phyloP scores from a whole-genome alignment of 2,113 vertebrate species.

The Phyllostomus discolor region DNA sequence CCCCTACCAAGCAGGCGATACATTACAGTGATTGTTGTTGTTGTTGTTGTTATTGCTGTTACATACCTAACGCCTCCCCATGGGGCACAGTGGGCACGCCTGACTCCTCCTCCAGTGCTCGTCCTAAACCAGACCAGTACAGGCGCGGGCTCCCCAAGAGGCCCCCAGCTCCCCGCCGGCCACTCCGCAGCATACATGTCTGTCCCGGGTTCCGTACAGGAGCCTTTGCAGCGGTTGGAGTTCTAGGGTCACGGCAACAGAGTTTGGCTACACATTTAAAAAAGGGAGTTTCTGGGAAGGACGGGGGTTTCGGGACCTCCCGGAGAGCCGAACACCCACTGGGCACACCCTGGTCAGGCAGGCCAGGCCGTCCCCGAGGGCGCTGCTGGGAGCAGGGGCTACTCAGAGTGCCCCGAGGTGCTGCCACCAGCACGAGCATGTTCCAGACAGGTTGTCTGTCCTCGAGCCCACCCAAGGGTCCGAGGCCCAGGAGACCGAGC shows the following conservation, averaged over 20 bases:
- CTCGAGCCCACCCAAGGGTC: not conserved
- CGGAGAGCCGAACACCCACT: rapidly evolving
- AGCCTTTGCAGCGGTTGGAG: not conserved
- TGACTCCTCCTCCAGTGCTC: not conserved
- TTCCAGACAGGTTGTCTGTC: too few species aligned
- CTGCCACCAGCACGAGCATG: rapidly evolving
- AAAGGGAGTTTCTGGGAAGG: not conserved
- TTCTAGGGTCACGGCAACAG: not conserved
- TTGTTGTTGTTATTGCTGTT: rapidly evolving
- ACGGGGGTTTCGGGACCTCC: rapidly evolving
- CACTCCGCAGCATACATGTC: too few species aligned
- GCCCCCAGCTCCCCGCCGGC: not conserved
- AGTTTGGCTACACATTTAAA: not conserved
- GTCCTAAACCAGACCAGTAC: not conserved
- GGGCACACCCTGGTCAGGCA: not conserved
- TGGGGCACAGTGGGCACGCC: not conserved
- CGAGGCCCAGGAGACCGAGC: not conserved
- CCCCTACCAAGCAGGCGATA: rapidly evolving
- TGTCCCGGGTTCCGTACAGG: rapidly evolving
- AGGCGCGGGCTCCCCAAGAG: not conserved
- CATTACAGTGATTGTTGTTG: not conserved
- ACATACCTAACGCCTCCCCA: not conserved
- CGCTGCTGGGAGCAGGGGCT: rapidly evolving
- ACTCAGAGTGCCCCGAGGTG: rapidly evolving
- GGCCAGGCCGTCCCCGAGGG: rapidly evolving